Evolutionary conservation across 2,888 invertebrate species (phyloP), one percentile per base, ranked within the genome.

Genomic region (Drosophila buzzatii): DNA sequence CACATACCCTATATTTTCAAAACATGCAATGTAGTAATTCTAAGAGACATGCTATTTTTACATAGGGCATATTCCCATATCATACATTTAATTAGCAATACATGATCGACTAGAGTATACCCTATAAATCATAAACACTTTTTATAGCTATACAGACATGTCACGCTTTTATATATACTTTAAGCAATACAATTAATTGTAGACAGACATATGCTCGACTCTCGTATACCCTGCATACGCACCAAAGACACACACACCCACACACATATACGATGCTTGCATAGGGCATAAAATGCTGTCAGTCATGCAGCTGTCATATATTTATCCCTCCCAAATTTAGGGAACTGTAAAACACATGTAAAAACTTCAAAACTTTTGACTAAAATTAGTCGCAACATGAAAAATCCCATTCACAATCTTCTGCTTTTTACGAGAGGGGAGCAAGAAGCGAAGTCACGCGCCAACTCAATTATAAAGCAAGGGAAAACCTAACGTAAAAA

Each of bases 381-480:
- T 69, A 69, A 69, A 69, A 60, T 69, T 69, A 69, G 69, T 69
- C 33, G 37, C 70, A 16, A 59, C 70, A 58, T 51, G 41, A 33
- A 70, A 58, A 39, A 7, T 12, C 12, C 35, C 20, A 12, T 68
- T 68, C 14, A 33, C n/a, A 53, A 35, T 23, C 37, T 39, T 53
- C 10, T 16, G 16, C 23, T 33, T 33, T 23, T n/a, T n/a, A 47
- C 35, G 31, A 23, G 42, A 57, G 47, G 73, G 56, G 49, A 10
- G 23, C 33, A 1, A 14, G 33, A 51, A 51, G 18, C 12, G 7
- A 49, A 62, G 80, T 41, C 80, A 79, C 76, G 81, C 63, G 71
- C 42, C 39, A 57, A 76, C 81, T 64, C 61, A 63, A 77, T 71
- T 71, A 77, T 76, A 61, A 80, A 70, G 70, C 60, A 45, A 18